Evolutionary conservation across 2,888 invertebrate genomes (phyloP).

Genomic region (Micoletzkya japonica): DNA sequence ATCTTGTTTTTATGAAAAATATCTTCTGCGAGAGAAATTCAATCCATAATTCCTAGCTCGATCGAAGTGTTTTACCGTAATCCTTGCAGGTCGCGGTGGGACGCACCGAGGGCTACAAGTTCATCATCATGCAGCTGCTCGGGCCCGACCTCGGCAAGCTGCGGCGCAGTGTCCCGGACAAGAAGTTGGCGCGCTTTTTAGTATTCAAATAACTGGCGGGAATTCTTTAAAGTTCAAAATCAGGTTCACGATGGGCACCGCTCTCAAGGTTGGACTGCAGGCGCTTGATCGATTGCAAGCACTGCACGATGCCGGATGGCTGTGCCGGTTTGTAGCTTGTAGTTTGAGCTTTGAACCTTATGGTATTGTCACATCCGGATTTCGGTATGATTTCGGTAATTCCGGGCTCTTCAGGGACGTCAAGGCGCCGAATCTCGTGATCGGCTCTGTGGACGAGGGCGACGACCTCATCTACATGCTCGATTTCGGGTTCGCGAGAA

Average conservation of each 20-base stretch:
- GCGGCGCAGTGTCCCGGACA: slow-evolving; percentile 31
- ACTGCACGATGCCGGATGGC: slow-evolving; percentile 47
- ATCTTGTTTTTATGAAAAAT: no score
- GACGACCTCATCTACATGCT: slow-evolving; percentile 49
- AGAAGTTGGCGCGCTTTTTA: no score
- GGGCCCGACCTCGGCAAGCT: slow-evolving; percentile 48
- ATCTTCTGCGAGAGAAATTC: no score
- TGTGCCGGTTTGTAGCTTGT: slow-evolving; percentile 32
- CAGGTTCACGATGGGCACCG: slow-evolving; percentile 44
- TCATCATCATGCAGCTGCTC: slow-evolving; percentile 50
- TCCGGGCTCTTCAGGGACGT: slow-evolving; percentile 37
- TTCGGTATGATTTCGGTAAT: neutral
- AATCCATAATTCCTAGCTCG: no score
- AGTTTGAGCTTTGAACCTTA: neutral
- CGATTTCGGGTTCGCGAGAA: slow-evolving; percentile 52
- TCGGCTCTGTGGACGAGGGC: slow-evolving; percentile 42
- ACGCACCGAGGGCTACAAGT: slow-evolving; percentile 44
- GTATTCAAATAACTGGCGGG: no score
- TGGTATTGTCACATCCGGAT: neutral
- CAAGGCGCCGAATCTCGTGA: slow-evolving; percentile 54
- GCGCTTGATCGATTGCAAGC: slow-evolving; percentile 47
- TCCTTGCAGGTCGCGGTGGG: slow-evolving; percentile 36
- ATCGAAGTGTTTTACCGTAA: no score
- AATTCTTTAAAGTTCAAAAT: no score
- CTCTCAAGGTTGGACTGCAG: slow-evolving; percentile 44